Percentiles rank a stretch among this genome's conserved stretches.
Conservation (phyloP, 2,888 invertebrate genomes). For the Helleia helle region DNA sequence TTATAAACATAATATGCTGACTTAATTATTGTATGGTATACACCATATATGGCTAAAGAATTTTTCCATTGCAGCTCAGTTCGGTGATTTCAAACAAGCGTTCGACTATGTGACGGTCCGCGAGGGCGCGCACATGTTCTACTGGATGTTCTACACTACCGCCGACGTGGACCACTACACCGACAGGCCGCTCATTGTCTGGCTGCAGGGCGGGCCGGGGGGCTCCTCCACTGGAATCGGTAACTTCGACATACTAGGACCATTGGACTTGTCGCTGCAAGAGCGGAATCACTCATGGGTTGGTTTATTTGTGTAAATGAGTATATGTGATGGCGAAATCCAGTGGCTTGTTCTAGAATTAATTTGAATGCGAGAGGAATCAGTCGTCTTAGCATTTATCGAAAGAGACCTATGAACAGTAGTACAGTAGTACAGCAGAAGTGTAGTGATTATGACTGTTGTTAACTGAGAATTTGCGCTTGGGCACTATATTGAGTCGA, state of each 20-base stretch:
- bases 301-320: too few species aligned
- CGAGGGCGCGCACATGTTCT: conserved; percentile 86
- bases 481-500: too few species aligned
- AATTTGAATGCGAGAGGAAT: too few species aligned
- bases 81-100: conserved; percentile 79
- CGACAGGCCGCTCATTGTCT: conserved; percentile 85
- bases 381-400: too few species aligned
- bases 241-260: conserved; percentile 90
- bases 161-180: conserved; percentile 73
- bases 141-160: conserved; percentile 88
- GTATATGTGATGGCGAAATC: too few species aligned
- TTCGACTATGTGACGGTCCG: conserved; percentile 84
- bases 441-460: too few species aligned
- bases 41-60: background rate
- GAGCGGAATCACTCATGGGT: conserved; percentile 86
- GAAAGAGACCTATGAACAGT: too few species aligned
- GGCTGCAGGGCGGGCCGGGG: conserved; percentile 92
- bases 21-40: too few species aligned
- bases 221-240: conserved; percentile 87
- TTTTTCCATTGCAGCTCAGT: conserved; percentile 36
- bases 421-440: too few species aligned
- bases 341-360: too few species aligned
- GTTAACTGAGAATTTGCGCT: too few species aligned
- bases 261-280: conserved; percentile 76
- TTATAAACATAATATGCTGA: too few species aligned